These are phyloP conservation scores for Ecdyonurus torrentis DNA, from an alignment of 2,888 invertebrate species.

Conservation along the genomic window DNA sequence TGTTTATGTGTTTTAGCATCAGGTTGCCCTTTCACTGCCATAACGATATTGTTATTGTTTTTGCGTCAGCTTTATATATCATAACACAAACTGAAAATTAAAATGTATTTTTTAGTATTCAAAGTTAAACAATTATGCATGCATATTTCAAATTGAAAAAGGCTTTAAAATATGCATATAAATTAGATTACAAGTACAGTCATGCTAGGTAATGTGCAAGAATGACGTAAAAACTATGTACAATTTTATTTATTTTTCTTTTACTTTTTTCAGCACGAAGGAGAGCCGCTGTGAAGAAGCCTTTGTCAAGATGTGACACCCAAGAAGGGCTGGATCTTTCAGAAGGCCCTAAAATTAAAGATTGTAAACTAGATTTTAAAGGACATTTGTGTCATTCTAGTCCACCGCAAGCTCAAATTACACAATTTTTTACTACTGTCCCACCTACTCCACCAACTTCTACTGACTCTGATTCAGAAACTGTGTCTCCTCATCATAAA, in stretches of 20 bases:
- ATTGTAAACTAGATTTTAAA: slow-evolving; percentile 16
- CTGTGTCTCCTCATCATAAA: slow-evolving; percentile 17
- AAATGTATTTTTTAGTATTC: too few species aligned
- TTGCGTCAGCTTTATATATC: too few species aligned
- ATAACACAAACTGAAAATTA: too few species aligned
- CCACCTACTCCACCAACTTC: neutral
- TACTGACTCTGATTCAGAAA: neutral
- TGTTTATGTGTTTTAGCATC: too few species aligned
- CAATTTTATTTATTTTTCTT: neutral
- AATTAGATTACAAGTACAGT: too few species aligned
- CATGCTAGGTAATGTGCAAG: too few species aligned
- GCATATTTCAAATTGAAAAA: too few species aligned
- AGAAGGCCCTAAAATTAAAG: slow-evolving; percentile 11
- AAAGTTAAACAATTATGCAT: too few species aligned
- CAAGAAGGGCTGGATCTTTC: slow-evolving; percentile 1
- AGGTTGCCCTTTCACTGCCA: too few species aligned
- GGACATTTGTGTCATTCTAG: slow-evolving; percentile 20
- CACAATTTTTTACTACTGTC: slow-evolving; percentile 11
- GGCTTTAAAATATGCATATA: too few species aligned
- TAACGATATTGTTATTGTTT: too few species aligned
- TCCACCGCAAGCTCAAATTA: slow-evolving; percentile 15
- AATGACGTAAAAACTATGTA: too few species aligned
- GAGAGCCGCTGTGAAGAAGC: neutral
- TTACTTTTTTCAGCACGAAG: neutral
- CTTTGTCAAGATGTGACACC: neutral